phyloP scores from a whole-genome alignment of 2,113 vertebrate genomes.

The Psettodes erumei region DNA sequence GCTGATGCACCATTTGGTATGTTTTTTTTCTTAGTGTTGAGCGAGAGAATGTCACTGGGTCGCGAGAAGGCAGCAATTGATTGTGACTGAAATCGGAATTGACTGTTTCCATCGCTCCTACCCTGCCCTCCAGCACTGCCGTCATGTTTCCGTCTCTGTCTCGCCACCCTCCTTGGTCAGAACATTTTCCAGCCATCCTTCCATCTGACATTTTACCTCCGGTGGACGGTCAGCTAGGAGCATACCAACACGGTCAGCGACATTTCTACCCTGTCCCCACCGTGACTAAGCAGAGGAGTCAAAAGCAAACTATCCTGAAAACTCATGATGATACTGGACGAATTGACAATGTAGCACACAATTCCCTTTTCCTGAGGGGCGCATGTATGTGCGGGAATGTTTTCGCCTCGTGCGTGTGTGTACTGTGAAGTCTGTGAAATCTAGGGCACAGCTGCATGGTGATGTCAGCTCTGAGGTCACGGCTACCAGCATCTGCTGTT shows the following conservation, averaged over 20 bases:
- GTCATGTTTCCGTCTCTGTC: slow-evolving; percentile 36
- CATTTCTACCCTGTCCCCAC: slow-evolving; percentile 13
- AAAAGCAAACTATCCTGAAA: slow-evolving; percentile 34
- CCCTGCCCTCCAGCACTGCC: slow-evolving; percentile 23
- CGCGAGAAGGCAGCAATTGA: slow-evolving; percentile 42
- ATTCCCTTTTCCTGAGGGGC: slow-evolving; percentile 7
- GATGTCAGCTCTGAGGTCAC: slow-evolving; percentile 73
- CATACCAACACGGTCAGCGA: slow-evolving; percentile 54
- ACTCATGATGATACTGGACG: slow-evolving; percentile 11
- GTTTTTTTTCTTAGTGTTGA: slow-evolving; percentile 3
- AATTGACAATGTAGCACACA: not conserved
- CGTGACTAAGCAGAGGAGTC: slow-evolving; percentile 12
- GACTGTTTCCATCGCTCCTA: slow-evolving; percentile 1
- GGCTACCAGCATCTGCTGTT: slow-evolving; percentile 36
- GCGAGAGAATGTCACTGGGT: slow-evolving; percentile 4
- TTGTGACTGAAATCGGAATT: slow-evolving; percentile 55
- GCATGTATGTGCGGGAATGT: slow-evolving; percentile 7
- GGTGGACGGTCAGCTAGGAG: slow-evolving; percentile 17
- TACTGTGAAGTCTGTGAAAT: slow-evolving; percentile 60
- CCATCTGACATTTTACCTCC: slow-evolving; percentile 43
- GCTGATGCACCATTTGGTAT: slow-evolving; percentile 28
- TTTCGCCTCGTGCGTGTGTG: not conserved
- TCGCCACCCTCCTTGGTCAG: slow-evolving; percentile 9
- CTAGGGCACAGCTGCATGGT: slow-evolving; percentile 69
- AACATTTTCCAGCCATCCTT: slow-evolving; percentile 33